Percentiles rank a stretch among this genome's conserved stretches.
phyloP scores from a whole-genome alignment of 2,113 vertebrate genomes.

The Sinosuthora webbiana region DNA sequence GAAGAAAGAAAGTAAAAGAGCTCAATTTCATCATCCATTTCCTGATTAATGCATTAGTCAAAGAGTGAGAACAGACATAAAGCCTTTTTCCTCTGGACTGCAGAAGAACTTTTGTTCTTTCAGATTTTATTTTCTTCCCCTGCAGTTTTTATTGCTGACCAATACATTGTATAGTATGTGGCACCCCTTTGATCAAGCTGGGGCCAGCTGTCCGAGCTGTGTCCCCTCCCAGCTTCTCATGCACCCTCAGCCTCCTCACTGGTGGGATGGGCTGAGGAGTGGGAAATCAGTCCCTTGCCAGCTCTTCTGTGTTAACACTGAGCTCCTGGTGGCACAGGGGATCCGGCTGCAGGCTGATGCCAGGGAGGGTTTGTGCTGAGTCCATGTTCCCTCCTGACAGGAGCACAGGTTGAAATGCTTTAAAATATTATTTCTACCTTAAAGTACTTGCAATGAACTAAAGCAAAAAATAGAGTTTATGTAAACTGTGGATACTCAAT shows the following conservation, averaged over 20 bases:
- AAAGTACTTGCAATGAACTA: background rate
- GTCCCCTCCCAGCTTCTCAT: background rate
- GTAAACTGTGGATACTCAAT: background rate
- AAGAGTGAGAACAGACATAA: background rate
- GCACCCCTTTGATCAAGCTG: background rate
- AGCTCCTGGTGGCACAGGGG: background rate
- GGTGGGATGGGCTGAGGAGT: background rate
- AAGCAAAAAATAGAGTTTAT: background rate
- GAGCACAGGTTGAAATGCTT: background rate
- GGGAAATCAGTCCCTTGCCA: background rate
- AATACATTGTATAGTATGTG: background rate
- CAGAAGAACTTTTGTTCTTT: background rate
- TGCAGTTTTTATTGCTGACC: background rate
- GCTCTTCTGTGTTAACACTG: rapidly evolving
- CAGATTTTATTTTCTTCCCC: background rate
- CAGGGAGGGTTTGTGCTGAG: background rate
- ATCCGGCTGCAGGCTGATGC: background rate
- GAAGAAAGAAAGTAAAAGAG: background rate
- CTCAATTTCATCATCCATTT: background rate
- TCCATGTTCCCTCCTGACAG: rapidly evolving
- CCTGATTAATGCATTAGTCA: background rate
- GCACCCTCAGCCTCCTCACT: background rate
- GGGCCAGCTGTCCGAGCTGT: background rate
- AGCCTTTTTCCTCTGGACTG: background rate
- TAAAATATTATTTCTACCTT: background rate